These are phyloP conservation scores for Habrosyne pyritoides DNA, from an alignment of 2,888 invertebrate genomes.

Conservation along the genomic window DNA sequence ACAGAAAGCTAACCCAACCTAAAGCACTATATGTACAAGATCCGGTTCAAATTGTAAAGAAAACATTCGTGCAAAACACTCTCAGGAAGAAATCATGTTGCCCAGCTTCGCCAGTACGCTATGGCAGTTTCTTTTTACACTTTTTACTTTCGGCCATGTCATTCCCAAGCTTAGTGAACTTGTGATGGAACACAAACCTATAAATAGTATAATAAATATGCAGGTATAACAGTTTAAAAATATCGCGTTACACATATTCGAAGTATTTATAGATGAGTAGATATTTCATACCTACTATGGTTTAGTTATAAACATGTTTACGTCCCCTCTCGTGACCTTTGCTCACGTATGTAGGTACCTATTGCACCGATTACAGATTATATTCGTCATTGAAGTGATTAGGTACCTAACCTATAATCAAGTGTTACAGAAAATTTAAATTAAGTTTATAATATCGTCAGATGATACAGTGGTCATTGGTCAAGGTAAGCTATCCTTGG, in stretches of 20 bases:
- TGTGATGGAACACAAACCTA: no score
- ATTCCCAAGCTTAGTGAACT: no score
- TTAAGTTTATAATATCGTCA: background rate
- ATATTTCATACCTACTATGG: background rate
- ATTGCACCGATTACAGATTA: slow-evolving; percentile 1
- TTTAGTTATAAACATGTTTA: slow-evolving; percentile 28
- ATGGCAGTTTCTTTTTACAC: no score
- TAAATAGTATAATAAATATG: no score
- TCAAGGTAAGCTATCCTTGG: background rate
- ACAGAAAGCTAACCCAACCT: no score
- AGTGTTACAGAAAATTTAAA: background rate
- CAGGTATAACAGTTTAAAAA: background rate
- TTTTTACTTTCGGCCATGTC: no score
- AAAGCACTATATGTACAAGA: no score
- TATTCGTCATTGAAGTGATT: slow-evolving; percentile 1
- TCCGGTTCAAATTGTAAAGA: no score
- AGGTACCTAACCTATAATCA: background rate
- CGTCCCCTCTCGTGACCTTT: slow-evolving; percentile 16
- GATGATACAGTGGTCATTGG: background rate
- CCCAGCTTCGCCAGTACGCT: no score
- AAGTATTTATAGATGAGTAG: slow-evolving; percentile 13
- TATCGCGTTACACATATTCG: background rate
- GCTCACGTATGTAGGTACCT: slow-evolving; percentile 5
- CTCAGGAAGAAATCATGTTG: no score
- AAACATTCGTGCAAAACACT: no score